phyloP scores from a whole-genome alignment of 1,140 invertebrate genomes.

The Brachionus plicatilis region DNA sequence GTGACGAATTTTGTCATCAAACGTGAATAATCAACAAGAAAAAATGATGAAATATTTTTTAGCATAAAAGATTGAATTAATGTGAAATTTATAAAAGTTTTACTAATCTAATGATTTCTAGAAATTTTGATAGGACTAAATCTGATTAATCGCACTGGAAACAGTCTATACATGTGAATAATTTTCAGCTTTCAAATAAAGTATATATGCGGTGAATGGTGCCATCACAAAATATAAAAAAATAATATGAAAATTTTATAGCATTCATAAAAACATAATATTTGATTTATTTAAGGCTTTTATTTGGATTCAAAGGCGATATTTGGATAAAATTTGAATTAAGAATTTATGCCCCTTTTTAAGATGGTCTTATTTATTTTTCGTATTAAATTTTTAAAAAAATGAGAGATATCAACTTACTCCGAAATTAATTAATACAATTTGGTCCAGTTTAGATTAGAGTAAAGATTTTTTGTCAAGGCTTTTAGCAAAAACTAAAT shows the following conservation, averaged over 20 bases:
- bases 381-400: too few species aligned
- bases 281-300: background rate
- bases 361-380: too few species aligned
- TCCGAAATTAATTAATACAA: too few species aligned
- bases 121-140: background rate
- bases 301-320: background rate
- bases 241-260: background rate
- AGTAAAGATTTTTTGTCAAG: too few species aligned
- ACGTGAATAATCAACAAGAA: background rate
- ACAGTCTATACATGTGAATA: background rate
- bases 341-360: too few species aligned
- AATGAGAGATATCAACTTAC: too few species aligned
- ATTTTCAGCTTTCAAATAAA: background rate
- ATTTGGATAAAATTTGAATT: too few species aligned
- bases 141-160: background rate
- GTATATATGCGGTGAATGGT: too few species aligned
- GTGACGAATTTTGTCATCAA: background rate
- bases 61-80: background rate
- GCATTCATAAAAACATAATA: background rate
- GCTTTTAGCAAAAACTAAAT: too few species aligned
- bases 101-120: background rate
- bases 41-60: background rate
- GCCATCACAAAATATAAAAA: background rate
- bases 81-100: background rate
- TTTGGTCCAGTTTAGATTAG: too few species aligned